Evolutionary conservation across 2,888 invertebrate genomes (phyloP), one percentile per base, ranked within the genome.

Genomic region (Eilema caniola): DNA sequence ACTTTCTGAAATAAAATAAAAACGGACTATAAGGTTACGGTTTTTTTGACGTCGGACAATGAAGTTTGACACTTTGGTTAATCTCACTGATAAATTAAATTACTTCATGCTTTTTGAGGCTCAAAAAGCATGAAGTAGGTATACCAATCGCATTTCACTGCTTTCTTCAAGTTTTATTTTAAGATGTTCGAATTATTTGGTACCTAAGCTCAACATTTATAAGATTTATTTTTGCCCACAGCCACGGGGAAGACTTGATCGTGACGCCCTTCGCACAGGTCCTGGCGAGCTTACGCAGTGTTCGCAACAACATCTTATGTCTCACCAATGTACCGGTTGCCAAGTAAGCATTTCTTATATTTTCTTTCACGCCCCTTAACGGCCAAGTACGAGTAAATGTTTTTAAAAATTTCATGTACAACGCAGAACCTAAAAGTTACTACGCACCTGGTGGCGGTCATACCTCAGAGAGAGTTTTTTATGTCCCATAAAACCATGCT

Each of bases 261-360:
- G 99, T 99, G 93, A 99, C 99, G 87, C 99, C 99, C 88, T 99
- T 99, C 96, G 99, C 99, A 95, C 99, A 99, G 97, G 98, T 99
- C 95, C 97, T 99, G 96, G 99, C 99, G 94, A 99, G 99, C 95
- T 97, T 99, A 92, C 98, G 99, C 91, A 99, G 99, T 95, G 99
- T 99, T 88, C 98, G 99, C 93, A 99, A 98, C 96, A 99, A 99
- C 96, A 99, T 99, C 96, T 97, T 99, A 94, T 97, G 97, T 93
- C 98, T 99, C 96, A 99, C 99, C 94, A 99, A 99, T 96, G 98
- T 98, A 93, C 97, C 98, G 88, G 96, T 96, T 79, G 96, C 96
- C 93, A 97, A 98, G 98, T 98, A 96, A 98, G 98, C 98, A 93
- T 24, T 66, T 68, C 72, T 75, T 73, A 75, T 73, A 67, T 78